phyloP scores from a whole-genome alignment of 2,113 vertebrate species.

The Gymnocephalus cernua region DNA sequence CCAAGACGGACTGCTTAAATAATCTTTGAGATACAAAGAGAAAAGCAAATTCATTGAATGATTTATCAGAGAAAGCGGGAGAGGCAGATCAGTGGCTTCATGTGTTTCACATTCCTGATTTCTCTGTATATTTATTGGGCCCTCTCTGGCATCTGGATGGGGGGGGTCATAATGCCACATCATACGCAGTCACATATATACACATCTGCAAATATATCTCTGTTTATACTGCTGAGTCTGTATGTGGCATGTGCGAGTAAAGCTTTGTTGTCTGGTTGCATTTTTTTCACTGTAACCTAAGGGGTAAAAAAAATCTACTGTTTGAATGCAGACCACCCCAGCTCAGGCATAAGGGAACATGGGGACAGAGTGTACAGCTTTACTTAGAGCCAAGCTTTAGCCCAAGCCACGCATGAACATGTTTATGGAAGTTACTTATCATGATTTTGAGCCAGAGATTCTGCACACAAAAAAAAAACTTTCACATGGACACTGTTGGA shows the following conservation, averaged over 20 bases:
- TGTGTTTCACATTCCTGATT: slow-evolving; percentile 33
- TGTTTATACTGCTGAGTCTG: slow-evolving; percentile 41
- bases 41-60: background rate
- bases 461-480: background rate
- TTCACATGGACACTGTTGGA: background rate
- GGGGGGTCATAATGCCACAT: slow-evolving; percentile 63
- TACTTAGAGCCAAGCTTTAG: background rate
- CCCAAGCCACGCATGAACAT: background rate
- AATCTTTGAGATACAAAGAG: background rate
- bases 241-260: slow-evolving; percentile 20
- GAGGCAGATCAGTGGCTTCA: slow-evolving; percentile 21
- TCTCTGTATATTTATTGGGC: slow-evolving; percentile 41
- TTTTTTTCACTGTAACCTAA: slow-evolving; percentile 24
- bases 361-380: background rate
- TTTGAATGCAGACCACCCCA: slow-evolving; percentile 6
- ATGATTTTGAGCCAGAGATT: background rate
- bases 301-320: background rate
- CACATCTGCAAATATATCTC: slow-evolving; percentile 49
- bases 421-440: slow-evolving; percentile 2
- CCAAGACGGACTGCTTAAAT: background rate
- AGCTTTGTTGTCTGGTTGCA: slow-evolving; percentile 19
- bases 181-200: slow-evolving; percentile 42
- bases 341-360: background rate
- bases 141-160: slow-evolving; percentile 59
- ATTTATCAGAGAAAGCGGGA: background rate